A percentile compares a stretch with the other conserved stretches of the same genome.
phyloP scores from a whole-genome alignment of 1,140 invertebrate genomes.

The Lanistes nyassanus region DNA sequence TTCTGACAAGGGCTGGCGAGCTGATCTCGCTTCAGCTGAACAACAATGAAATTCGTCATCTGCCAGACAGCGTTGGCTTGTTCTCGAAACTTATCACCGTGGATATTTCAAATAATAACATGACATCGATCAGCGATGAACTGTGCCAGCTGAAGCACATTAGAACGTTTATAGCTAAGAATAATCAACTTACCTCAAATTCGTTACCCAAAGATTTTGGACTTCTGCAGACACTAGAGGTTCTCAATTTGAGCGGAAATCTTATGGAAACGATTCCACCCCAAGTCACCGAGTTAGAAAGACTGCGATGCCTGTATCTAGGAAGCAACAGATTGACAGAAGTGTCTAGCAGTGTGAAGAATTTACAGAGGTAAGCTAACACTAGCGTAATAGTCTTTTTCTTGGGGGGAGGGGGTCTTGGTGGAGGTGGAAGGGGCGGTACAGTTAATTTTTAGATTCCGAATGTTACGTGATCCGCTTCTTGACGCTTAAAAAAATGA shows the following conservation, averaged over 20 bases:
- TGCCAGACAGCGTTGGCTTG: conserved; percentile 61
- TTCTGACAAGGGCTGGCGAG: conserved; percentile 38
- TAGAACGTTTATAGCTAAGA: conserved; percentile 83
- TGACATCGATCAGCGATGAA: conserved; percentile 80
- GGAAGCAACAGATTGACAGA: conserved; percentile 86
- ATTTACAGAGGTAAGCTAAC: conserved; percentile 71
- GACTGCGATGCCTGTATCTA: conserved; percentile 86
- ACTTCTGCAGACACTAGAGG: conserved; percentile 73
- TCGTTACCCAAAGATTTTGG: conserved; percentile 87
- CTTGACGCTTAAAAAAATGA: too few relatives aligned
- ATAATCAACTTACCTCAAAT: conserved; percentile 84
- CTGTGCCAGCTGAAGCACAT: conserved; percentile 77
- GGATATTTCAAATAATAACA: conserved; percentile 89
- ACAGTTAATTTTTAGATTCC: too few relatives aligned
- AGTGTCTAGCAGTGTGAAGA: conserved; percentile 84
- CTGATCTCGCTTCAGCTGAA: conserved; percentile 58
- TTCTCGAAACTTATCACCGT: conserved; percentile 73
- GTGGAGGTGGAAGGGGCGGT: too few relatives aligned
- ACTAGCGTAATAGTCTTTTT: too few relatives aligned
- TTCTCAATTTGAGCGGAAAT: conserved; percentile 94
- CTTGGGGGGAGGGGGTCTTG: too few relatives aligned
- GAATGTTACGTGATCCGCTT: too few relatives aligned
- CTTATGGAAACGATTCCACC: conserved; percentile 83
- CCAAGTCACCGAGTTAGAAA: conserved; percentile 82
- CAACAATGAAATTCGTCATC: conserved; percentile 62